Evolutionary conservation across 2,888 invertebrate species (phyloP), one percentile per base, ranked within the genome.

Genomic region (Lasius fuliginosus): DNA sequence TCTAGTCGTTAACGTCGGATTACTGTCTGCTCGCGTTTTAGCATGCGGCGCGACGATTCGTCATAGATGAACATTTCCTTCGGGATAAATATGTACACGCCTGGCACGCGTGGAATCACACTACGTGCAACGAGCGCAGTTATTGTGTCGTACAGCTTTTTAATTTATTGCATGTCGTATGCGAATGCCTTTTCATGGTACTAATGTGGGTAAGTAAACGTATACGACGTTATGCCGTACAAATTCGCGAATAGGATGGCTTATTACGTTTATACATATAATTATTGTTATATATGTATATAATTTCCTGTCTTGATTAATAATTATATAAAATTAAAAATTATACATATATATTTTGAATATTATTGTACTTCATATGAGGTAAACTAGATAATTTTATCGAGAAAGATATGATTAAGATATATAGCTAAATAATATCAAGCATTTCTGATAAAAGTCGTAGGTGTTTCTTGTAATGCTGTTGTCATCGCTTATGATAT

Each of bases 41-140:
- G 46, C 12, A 81, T 40, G 73, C 46, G n/a, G 36, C 58, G 58
- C 33, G 69, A 71, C 60, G 23, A 36, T 23, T 71, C 46, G 46
- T 46, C 79, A 71, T 36, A 33, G 73, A 81, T 71, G 60, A 71
- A 49, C 79, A 15, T 81, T 81, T 71, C 42, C 79, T 60, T 71
- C 71, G 69, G 42, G 56, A 77, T 77, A 77, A 77, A 77, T 77
- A n/a, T n/a, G n/a, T n/a, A 42, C 30, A n/a, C 36, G 30, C 1
- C 27, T n/a, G 53, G 49, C 77, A 56, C 42, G 76, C 58, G 33
- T 60, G 36, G 27, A 81, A 71, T 71, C 60, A 62, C 60, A 58
- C 42, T 79, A 60, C 49, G 60, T 81, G 60, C 62, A 81, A 81
- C 46, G 60, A 81, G 60, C 60, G 73, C 36, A 46, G 23, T 79